Conservation (phyloP, 2,113 vertebrate species). For the Zosterops japonicus region DNA sequence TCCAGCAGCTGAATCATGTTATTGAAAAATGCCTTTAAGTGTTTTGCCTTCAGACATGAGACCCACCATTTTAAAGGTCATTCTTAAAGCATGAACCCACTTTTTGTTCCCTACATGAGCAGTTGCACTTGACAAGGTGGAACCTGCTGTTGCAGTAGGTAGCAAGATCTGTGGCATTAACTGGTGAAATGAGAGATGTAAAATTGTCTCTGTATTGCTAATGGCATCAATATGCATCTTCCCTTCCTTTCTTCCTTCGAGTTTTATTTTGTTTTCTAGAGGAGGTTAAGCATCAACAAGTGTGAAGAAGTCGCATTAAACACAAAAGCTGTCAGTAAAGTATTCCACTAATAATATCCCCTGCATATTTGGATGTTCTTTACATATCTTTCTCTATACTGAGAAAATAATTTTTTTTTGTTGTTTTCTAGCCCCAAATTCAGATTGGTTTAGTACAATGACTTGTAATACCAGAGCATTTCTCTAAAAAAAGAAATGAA, state of each 20-base stretch:
- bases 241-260: neutral
- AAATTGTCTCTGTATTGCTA: neutral
- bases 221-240: neutral
- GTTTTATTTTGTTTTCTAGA: neutral
- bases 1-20: neutral
- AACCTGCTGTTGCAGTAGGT: fast-evolving
- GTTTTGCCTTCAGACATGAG: neutral
- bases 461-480: neutral
- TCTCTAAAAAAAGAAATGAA: neutral
- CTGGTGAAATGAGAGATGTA: neutral
- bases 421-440: neutral
- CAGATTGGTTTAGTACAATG: neutral
- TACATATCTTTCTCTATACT: neutral
- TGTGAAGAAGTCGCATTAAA: neutral
- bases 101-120: neutral
- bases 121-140: neutral
- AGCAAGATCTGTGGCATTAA: neutral
- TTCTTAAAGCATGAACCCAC: neutral
- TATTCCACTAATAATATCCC: neutral
- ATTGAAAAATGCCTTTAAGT: neutral
- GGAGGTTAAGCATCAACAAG: neutral
- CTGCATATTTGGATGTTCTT: neutral
- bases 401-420: too few species aligned
- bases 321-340: neutral
- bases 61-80: neutral